Conservation (phyloP, 2,888 invertebrate genomes). For the Psylliodes chrysocephalus region DNA sequence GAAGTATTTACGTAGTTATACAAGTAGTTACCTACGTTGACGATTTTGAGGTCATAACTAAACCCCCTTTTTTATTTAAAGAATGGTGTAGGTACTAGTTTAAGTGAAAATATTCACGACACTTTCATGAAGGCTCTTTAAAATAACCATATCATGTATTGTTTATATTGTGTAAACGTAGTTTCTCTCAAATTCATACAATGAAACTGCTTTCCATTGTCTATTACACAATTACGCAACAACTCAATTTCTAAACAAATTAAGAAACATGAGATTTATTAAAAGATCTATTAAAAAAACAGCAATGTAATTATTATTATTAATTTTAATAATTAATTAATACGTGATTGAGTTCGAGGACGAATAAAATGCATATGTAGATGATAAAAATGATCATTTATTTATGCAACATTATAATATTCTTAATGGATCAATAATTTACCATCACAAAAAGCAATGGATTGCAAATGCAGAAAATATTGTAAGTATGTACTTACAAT, state of each 20-base stretch:
- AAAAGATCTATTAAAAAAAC: neutral
- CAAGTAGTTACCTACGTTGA: too few species aligned
- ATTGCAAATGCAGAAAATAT: too few species aligned
- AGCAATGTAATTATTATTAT: neutral
- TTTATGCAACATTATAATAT: neutral
- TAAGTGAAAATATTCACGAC: too few species aligned
- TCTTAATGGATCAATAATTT: too few species aligned
- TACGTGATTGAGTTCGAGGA: neutral
- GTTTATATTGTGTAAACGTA: neutral
- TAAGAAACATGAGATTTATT: constrained; percentile 2
- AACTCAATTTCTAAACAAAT: neutral
- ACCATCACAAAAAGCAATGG: too few species aligned
- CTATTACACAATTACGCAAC: neutral
- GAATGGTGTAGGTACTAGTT: too few species aligned
- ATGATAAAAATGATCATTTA: neutral
- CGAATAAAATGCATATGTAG: neutral
- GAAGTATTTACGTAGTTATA: too few species aligned
- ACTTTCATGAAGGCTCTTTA: too few species aligned
- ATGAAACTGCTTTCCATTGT: neutral
- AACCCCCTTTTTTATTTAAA: too few species aligned
- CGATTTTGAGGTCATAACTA: too few species aligned
- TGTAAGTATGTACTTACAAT: too few species aligned
- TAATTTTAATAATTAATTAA: neutral
- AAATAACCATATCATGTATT: too few species aligned
- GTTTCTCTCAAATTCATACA: neutral